Evolutionary conservation across 37 sponge, comb jelly and placozoan species (phyloP).

Genomic region (Beroe forskalii): DNA sequence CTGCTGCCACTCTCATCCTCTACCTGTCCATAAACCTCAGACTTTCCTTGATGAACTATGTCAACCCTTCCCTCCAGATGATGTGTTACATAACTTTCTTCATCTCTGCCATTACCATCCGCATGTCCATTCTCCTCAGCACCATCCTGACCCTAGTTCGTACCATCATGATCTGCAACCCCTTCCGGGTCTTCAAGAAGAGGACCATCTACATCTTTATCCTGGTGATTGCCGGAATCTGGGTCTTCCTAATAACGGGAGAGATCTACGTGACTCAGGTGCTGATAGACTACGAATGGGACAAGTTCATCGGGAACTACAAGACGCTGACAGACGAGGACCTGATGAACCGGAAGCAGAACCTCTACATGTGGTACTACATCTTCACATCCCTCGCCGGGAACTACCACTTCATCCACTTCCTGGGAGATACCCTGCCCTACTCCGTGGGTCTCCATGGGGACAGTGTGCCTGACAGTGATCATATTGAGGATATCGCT

Average conservation of each 20-base stretch:
- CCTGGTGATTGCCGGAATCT: background rate
- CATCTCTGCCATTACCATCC: background rate
- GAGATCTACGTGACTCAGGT: background rate
- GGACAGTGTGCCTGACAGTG: background rate
- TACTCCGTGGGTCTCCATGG: background rate
- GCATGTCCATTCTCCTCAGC: slow-evolving; percentile 4
- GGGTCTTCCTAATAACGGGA: background rate
- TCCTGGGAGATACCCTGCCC: slow-evolving; percentile 11
- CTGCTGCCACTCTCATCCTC: background rate
- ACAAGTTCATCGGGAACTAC: background rate
- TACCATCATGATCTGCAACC: slow-evolving; percentile 32
- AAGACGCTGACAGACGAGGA: background rate
- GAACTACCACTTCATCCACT: background rate
- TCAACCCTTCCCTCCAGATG: background rate
- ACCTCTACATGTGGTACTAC: slow-evolving; percentile 46
- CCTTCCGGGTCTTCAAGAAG: background rate
- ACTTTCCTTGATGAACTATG: background rate
- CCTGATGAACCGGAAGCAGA: background rate
- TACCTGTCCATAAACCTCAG: background rate
- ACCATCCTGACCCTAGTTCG: background rate
- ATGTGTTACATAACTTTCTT: slow-evolving; percentile 22
- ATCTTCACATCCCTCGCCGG: slow-evolving; percentile 14
- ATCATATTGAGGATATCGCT: background rate
- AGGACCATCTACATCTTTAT: background rate
- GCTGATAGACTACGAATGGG: background rate